Percentiles rank a stretch among this genome's conserved stretches.
These are phyloP conservation scores for Malurus cyaneus DNA, from an alignment of 2,113 vertebrate genomes.

Conservation along the genomic window DNA sequence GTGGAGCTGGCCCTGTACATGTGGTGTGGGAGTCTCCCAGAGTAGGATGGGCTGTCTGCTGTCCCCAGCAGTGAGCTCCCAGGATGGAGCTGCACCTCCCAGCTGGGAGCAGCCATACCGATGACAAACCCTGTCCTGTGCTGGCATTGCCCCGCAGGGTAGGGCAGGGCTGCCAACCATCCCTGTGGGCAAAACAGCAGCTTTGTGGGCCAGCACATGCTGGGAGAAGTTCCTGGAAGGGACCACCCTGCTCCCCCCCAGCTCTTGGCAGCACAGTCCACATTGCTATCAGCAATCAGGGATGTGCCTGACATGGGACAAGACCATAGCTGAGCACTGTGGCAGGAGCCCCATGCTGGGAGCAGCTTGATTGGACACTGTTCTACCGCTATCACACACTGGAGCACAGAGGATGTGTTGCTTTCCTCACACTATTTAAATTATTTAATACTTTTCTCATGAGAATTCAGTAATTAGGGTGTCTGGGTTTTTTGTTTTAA, in stretches of 20 bases:
- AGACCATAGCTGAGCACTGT: neutral
- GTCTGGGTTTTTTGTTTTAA: neutral
- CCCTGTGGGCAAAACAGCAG: neutral
- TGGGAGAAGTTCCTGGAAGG: neutral
- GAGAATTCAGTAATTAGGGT: conserved; percentile 7
- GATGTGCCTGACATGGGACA: neutral
- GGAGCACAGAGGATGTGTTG: conserved; percentile 33
- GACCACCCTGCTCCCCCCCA: neutral
- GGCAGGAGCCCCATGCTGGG: neutral
- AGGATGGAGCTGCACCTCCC: neutral
- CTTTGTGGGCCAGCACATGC: neutral
- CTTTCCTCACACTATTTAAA: conserved; percentile 66
- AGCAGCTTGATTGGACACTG: neutral
- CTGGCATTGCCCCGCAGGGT: neutral
- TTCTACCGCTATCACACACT: conserved; percentile 12
- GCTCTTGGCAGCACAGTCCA: neutral
- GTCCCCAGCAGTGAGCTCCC: neutral
- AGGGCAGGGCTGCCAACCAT: neutral
- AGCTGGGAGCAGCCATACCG: accelerated
- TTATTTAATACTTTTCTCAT: conserved; percentile 61
- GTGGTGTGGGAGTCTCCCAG: neutral
- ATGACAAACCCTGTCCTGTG: neutral
- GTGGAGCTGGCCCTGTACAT: neutral
- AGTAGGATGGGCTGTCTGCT: neutral
- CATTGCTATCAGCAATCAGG: neutral